These are phyloP conservation scores for Smutsia temminckii DNA, from an alignment of 2,797 vertebrate species.

Conservation along the genomic window DNA sequence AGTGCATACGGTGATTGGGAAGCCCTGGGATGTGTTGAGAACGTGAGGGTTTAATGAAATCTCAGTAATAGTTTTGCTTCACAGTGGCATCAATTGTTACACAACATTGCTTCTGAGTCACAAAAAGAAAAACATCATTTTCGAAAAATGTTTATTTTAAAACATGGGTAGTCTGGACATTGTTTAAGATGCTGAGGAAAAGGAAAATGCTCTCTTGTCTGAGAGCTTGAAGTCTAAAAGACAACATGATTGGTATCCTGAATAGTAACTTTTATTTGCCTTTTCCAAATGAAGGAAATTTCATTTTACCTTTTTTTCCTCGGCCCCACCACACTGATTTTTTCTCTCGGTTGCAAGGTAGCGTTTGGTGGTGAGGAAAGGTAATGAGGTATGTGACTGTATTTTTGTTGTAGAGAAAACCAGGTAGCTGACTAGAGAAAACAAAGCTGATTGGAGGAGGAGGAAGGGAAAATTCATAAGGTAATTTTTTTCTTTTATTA, in stretches of 20 bases:
- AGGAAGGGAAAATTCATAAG: background rate
- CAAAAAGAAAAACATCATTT: background rate
- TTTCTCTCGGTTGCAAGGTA: conserved; percentile 14
- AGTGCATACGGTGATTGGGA: accelerated
- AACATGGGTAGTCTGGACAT: background rate
- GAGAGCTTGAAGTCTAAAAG: background rate
- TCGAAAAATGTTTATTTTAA: conserved; percentile 14
- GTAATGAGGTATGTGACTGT: background rate
- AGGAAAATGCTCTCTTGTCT: background rate
- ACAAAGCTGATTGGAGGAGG: background rate
- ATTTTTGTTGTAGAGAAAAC: background rate
- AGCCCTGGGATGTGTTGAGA: background rate
- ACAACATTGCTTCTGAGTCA: background rate
- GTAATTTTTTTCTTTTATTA: background rate
- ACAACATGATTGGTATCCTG: background rate
- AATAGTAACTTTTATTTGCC: conserved; percentile 15
- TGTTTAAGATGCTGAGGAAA: background rate
- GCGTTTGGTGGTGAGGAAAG: background rate
- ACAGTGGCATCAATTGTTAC: background rate
- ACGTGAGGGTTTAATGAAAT: background rate
- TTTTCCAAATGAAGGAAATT: conserved; percentile 21
- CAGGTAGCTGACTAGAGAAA: background rate
- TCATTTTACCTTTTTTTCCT: background rate
- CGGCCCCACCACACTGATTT: background rate
- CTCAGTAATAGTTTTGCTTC: background rate